Evolutionary conservation across 2,888 invertebrate species (phyloP), one percentile per base, ranked within the genome.

Genomic region (Pachycephus smyrnensis): DNA sequence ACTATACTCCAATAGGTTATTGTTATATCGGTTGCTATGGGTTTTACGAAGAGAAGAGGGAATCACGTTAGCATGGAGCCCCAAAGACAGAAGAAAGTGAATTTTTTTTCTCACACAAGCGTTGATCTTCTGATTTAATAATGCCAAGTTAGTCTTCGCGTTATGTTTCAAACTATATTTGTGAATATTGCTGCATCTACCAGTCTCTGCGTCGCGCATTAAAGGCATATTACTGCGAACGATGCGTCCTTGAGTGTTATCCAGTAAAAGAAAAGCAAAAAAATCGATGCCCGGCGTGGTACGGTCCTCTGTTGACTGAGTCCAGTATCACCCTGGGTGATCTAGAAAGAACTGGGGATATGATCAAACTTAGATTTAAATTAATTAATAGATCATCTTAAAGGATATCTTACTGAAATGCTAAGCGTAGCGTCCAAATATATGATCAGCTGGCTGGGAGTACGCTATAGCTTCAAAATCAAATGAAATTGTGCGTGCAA

Each of bases 1-100:
- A 4, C 84, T 80, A 40, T 88, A 88, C 12, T 86, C 81, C 35
- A 81, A 84, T 6, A 88, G 76, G 1, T 55, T 55, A 55, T 55
- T 55, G 23, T 23, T 55, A 55, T 23, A 23, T 55, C 23, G 55
- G 23, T 55, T 4, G 23, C 15, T 55, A 23, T 55, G 55, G 9
- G 55, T 55, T 23, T 55, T 9, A 55, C 23, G 9, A 55, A 23
- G 23, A 55, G 9, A 23, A 55, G 23, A 55, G 15, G 23, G 23
- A 55, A 23, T 23, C 55, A 9, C 23, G 23, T 55, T 55, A 55
- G 55, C 55, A 55, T 55, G 2, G 55, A 55, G 55, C 23, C 55
- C 36, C 12, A 73, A 11, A 40, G 11, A 68, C 32, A 76, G 37
- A 73, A 76, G 11, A 55, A 36, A 78, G 75, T 15, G 33, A 15